Conservation (phyloP, 2,113 vertebrate species). For the Cervus canadensis region DNA sequence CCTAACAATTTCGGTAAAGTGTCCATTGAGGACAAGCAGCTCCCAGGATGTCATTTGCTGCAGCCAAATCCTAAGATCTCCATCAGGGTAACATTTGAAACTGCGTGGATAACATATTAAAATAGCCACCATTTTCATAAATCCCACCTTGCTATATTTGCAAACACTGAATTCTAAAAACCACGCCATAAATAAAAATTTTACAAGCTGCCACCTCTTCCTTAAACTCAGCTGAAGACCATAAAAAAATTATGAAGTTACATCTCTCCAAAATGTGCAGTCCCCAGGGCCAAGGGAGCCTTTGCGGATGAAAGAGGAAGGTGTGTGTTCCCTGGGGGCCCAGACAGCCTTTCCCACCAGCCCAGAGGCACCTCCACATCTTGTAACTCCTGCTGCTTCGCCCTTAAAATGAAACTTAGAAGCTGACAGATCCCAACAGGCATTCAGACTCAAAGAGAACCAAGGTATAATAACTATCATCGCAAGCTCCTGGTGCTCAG, state of each 20-base stretch:
- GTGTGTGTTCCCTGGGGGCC: not conserved
- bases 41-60: not conserved
- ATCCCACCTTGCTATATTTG: conserved; percentile 66
- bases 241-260: conserved; percentile 46
- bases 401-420: conserved; percentile 6
- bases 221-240: conserved; percentile 37
- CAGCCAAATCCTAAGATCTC: not conserved
- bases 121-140: conserved; percentile 60
- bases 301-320: conserved; percentile 43
- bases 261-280: conserved; percentile 41
- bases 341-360: not conserved
- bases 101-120: conserved; percentile 28
- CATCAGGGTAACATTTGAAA: conserved; percentile 50
- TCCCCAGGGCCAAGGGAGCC: not conserved
- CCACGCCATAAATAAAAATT: conserved; percentile 53
- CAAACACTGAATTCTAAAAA: conserved; percentile 59
- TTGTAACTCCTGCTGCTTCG: not conserved
- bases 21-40: not conserved
- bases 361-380: not conserved
- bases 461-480: not conserved
- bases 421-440: not conserved
- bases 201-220: conserved; percentile 47
- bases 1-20: not conserved
- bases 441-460: not conserved
- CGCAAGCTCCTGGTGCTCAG: rapidly evolving